These are phyloP conservation scores for human (Homo sapiens) DNA, from an alignment of 2,113 vertebrate genomes.

Conservation along the genomic window GRCh38 chr2:69899001-69899500, in stretches of 20 bases:
- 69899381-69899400: no score
- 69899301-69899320: not conserved
- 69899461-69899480: no score
- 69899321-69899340: not conserved
- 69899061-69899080: not conserved
- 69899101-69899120: not conserved
- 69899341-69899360: not conserved
- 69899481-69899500: no score
- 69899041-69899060: not conserved
- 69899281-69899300: not conserved
- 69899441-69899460: no score
- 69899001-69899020: not conserved
- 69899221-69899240: not conserved
- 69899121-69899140: constrained; percentile 37
- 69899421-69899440: no score
- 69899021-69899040: not conserved
- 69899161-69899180: constrained; percentile 5
- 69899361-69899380: not conserved
- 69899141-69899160: constrained; percentile 25
- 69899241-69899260: not conserved
- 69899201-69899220: constrained; percentile 27
- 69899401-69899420: no score
- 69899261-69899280: not conserved
- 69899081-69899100: not conserved
- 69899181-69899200: not conserved